Evolutionary conservation across 2,888 invertebrate species (phyloP).

Genomic region (Gordius sp.): DNA sequence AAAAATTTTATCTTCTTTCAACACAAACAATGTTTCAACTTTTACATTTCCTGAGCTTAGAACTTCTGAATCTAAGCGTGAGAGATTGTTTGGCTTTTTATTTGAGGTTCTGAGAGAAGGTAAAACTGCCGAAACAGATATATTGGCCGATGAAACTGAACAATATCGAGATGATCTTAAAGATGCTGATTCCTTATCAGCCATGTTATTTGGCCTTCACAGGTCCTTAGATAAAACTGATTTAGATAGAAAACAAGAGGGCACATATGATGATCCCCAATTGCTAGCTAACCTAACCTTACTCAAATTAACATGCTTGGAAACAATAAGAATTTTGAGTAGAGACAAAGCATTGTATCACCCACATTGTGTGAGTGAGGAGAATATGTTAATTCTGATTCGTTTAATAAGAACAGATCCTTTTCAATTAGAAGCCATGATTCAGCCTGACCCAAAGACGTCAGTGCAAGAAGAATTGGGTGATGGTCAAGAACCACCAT

Average conservation of each 20-base stretch:
- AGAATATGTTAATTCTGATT: background rate
- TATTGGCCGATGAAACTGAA: background rate
- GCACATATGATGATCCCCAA: constrained; percentile 4
- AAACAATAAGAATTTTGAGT: constrained; percentile 1
- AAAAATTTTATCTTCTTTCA: background rate
- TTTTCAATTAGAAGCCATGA: background rate
- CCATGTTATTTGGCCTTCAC: too few species aligned
- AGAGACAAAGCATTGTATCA: background rate
- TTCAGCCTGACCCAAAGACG: too few species aligned
- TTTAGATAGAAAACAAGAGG: too few species aligned
- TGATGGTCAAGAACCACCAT: too few species aligned
- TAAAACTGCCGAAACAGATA: constrained; percentile 2
- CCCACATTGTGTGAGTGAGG: background rate
- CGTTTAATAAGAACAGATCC: background rate
- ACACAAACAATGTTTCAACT: background rate
- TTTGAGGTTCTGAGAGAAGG: constrained; percentile 11
- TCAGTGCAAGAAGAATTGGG: too few species aligned
- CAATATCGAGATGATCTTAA: background rate
- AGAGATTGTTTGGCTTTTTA: background rate
- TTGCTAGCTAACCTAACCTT: background rate
- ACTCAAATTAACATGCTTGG: constrained; percentile 1
- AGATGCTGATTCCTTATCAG: too few species aligned
- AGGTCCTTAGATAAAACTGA: too few species aligned
- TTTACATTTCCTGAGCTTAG: constrained; percentile 8
- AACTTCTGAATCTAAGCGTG: background rate